These are phyloP conservation scores for Bergia sp. DNA, from an alignment of 92 coral and sea anemone species.

Conservation along the genomic window DNA sequence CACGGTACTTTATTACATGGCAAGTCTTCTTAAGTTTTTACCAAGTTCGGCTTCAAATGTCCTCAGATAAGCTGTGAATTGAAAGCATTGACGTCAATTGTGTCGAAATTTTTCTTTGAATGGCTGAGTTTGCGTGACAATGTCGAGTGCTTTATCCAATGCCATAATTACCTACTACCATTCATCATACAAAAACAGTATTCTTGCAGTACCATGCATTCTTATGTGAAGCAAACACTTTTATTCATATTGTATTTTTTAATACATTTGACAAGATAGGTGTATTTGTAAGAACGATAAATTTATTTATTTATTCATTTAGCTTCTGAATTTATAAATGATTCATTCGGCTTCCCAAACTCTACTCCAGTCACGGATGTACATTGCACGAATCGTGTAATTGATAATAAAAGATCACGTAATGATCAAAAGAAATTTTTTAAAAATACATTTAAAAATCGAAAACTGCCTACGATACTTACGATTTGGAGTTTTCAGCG, in stretches of 20 bases:
- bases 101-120: not conserved
- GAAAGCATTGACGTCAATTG: constrained; percentile 1
- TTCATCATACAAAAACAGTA: constrained; percentile 2
- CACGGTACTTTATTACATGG: constrained; percentile 4
- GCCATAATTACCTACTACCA: not conserved
- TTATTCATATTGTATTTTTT: not conserved
- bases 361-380: not conserved
- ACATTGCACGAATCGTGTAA: constrained; percentile 1
- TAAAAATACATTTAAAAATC: constrained; percentile 20
- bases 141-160: not conserved
- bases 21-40: constrained; percentile 13
- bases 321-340: not conserved
- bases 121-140: not conserved
- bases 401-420: constrained; percentile 2
- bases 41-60: constrained; percentile 24
- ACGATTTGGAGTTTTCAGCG: constrained; percentile 24
- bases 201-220: constrained; percentile 6
- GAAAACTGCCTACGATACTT: constrained; percentile 22
- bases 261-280: not conserved
- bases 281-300: constrained; percentile 2
- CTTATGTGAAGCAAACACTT: constrained; percentile 7
- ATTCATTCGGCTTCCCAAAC: constrained; percentile 5
- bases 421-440: constrained; percentile 4
- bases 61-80: constrained; percentile 1
- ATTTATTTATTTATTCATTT: not conserved